These are phyloP conservation scores for Eublepharis macularius DNA, from an alignment of 2,113 vertebrate species.

Conservation along the genomic window DNA sequence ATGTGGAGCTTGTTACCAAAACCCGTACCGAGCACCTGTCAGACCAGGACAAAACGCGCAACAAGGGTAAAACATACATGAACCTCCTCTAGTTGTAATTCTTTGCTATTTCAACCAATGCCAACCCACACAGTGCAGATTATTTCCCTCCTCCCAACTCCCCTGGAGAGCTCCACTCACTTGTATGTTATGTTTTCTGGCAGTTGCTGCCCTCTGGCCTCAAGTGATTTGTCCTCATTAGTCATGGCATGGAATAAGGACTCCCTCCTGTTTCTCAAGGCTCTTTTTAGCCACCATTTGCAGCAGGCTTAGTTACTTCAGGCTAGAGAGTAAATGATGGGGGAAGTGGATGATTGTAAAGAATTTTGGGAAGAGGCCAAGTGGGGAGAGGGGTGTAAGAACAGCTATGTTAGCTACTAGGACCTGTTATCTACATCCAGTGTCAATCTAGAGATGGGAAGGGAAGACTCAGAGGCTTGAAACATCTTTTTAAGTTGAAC, in stretches of 20 bases:
- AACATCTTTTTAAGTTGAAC: background rate
- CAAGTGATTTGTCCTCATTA: background rate
- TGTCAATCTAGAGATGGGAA: background rate
- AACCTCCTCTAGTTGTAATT: background rate
- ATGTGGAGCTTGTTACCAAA: slow-evolving; percentile 94
- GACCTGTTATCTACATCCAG: background rate
- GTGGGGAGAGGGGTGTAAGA: background rate
- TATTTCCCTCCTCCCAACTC: background rate
- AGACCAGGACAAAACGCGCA: slow-evolving; percentile 93
- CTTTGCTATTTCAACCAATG: background rate
- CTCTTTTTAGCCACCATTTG: background rate
- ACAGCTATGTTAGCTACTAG: background rate
- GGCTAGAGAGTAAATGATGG: background rate
- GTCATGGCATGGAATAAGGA: background rate
- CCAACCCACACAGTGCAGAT: background rate
- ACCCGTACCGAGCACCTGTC: slow-evolving; percentile 95
- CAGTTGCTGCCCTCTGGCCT: background rate
- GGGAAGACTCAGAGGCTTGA: background rate
- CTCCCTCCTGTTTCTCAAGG: too few species aligned
- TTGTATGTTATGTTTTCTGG: background rate
- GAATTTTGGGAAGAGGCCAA: background rate
- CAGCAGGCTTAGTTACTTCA: background rate
- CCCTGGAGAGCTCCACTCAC: background rate
- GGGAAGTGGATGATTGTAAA: background rate
- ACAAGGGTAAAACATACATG: slow-evolving; percentile 81